Evolutionary conservation across 2,888 invertebrate species (phyloP), one percentile per base, ranked within the genome.

Genomic region (Melikaiella ostensackeni): DNA sequence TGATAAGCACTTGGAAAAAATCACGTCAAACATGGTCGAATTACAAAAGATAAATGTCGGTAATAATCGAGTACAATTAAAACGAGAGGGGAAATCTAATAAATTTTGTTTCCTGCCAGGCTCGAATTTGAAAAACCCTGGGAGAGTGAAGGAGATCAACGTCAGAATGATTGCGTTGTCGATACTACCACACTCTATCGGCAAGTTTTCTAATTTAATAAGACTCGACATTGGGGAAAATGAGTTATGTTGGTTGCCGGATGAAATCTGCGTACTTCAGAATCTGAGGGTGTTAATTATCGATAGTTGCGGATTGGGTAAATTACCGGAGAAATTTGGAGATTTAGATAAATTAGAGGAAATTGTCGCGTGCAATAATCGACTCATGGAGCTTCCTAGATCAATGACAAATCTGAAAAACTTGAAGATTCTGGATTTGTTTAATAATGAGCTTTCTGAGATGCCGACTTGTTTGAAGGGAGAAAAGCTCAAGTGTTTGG

Each of bases 231-330:
- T 82, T 55, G 77, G 81, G 46, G 38, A 38, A 8, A 82, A 82
- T 76, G 7, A 6, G 46, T 76, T 82, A 50, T 11, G 63, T 11
- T 82, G 81, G 81, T 66, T 82, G 5, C 81, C 81, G 38, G 63
- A 82, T 13, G 79, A 82, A 74, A 62, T 82, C 74, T 82, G 80
- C 77, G 74, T 77, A 21, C 66, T 82, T 63, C 4, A 57, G 19
- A 21, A 77, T 24, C 57, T 82, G 59, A 62, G 80, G 33, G 64
- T 5, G 70, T 70, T 82, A 30, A 79, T 55, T 66, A 64, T 82
- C 74, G 76, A 79, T 74, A 76, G 62, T 50, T 80, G 76, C 70
- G 35, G n/a, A 57, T 57, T 80, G 13, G 64, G 77, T 33, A 33
- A 75, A 55, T 42, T 82, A 2, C 80, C 81, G 19, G 13, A 79